These are phyloP conservation scores for Meloidogyne exigua DNA, from an alignment of 1,140 invertebrate species.

Conservation along the genomic window DNA sequence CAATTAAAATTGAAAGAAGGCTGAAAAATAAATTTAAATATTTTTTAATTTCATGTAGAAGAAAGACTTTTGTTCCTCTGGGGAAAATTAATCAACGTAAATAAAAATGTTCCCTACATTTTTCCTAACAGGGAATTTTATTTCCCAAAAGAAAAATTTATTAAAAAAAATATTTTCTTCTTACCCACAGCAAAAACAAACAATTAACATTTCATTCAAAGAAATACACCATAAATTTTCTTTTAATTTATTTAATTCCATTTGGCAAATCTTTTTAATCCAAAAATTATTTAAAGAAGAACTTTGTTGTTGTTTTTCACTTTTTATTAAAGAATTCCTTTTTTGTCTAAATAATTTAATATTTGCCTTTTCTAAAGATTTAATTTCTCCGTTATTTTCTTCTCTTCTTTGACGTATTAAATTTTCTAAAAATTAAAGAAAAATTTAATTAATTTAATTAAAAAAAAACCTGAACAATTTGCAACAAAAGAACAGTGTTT, in stretches of 20 bases:
- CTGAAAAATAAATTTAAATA: neutral
- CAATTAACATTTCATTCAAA: constrained; percentile 1
- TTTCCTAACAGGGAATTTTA: neutral
- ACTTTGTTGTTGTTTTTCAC: neutral
- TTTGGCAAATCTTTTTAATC: neutral
- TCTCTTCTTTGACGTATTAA: constrained; percentile 12
- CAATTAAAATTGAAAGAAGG: neutral
- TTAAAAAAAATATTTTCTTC: neutral
- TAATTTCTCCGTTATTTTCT: constrained; percentile 17
- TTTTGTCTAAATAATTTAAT: constrained; percentile 4
- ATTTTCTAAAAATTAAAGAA: neutral
- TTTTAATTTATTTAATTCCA: neutral
- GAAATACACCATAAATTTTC: constrained; percentile 2
- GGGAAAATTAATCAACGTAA: no score
- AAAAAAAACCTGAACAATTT: constrained; percentile 39
- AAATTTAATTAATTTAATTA: neutral
- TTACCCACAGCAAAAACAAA: neutral
- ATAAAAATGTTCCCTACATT: no score
- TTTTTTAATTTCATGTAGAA: no score
- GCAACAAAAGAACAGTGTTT: constrained; percentile 38
- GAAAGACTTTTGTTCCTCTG: no score
- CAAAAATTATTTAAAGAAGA: neutral
- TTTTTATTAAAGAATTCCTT: neutral
- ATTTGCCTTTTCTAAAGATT: neutral
- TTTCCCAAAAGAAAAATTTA: neutral